Base-by-base conservation (phyloP, 2,113 vertebrate species). In the Colius striatus region DNA sequence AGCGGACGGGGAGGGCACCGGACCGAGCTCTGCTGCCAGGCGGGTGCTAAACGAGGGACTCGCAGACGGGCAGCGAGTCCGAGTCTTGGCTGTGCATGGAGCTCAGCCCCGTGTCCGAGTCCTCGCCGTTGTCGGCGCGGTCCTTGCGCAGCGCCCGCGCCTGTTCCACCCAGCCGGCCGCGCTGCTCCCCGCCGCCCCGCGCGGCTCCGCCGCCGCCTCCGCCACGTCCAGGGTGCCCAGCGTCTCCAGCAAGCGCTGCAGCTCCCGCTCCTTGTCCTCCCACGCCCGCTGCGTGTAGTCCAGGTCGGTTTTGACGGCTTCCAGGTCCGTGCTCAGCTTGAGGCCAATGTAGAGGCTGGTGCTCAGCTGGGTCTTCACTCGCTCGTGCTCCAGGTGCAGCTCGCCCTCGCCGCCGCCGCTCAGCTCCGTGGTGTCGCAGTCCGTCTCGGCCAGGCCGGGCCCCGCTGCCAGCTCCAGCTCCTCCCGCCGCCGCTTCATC, bases 81-180 rank as follows among this genome's bases (percentile, higher is more conserved):
- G 99, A 99, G 96, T 99, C 99, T 95, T 99, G 99, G 80, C 99
- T 99, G 97, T 99, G 99, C 98, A 99, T 98, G 55, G 99, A 99
- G 87, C 99, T 99, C 89, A 99, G 97, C 22, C 99, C 99, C 7
- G 99, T 99, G 94, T 99, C 99, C 36, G 99, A 99, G 95, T 99
- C 99, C 81, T 99, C 99, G 78, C 98, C 99, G 71, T 98, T 98
- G 48, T 95, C 97, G 16, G 96, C 97, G 29, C 98, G 98, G 67
- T 93, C 97, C 95, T 99, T 98, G 43, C 93, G 90, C 91, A 98
- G 96, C 36, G 97, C 98, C 53, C 98, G 97, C 70, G 98, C 98
- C 96, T 98, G 98, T 91, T 99, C 98, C 72, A 98, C 92, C 99
- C 99, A 99, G 45, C 91, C 84, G 20, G 84, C 93, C 5, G 95